A percentile compares a stretch with the other conserved stretches of the same genome.
Evolutionary conservation across 2,888 invertebrate species (phyloP).

Genomic region (Rambutsinella grinnellia): DNA sequence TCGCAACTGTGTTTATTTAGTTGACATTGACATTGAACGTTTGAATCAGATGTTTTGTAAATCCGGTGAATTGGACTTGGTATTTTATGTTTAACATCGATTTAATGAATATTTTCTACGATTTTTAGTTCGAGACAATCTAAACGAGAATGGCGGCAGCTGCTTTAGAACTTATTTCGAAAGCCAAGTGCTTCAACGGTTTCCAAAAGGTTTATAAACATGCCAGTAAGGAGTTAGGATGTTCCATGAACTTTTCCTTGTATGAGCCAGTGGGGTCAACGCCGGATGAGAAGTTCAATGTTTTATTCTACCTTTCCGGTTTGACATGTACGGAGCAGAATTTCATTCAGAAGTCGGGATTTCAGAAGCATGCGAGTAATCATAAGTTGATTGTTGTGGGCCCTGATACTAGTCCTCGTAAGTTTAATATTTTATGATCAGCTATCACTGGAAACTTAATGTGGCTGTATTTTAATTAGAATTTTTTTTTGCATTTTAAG

Average conservation of each 20-base stretch:
- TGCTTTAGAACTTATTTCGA: slow-evolving; percentile 71
- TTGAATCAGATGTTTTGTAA: no score
- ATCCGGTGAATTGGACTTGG: no score
- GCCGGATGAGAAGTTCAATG: slow-evolving; percentile 76
- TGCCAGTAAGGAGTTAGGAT: slow-evolving; percentile 79
- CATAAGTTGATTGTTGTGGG: slow-evolving; percentile 89
- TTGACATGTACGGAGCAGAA: slow-evolving; percentile 86
- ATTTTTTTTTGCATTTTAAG: slow-evolving; percentile 25
- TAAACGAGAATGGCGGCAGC: slow-evolving; percentile 17
- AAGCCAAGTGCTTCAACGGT: slow-evolving; percentile 79
- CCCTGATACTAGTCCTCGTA: slow-evolving; percentile 94
- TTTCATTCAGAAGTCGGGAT: slow-evolving; percentile 95
- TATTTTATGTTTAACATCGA: no score
- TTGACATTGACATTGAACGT: no score
- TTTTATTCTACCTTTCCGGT: slow-evolving; percentile 92
- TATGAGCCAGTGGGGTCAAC: slow-evolving; percentile 83
- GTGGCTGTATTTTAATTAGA: slow-evolving; percentile 56
- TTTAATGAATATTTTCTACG: no score
- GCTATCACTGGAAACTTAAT: neutral
- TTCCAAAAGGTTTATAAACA: slow-evolving; percentile 47
- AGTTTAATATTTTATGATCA: slow-evolving; percentile 3
- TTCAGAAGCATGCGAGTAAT: slow-evolving; percentile 90
- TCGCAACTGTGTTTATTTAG: no score
- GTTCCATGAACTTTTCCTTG: slow-evolving; percentile 93
- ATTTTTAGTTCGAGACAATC: no score